Evolutionary conservation across 2,888 invertebrate genomes (phyloP), one percentile per base, ranked within the genome.

Genomic region (Thereva nobilitata): DNA sequence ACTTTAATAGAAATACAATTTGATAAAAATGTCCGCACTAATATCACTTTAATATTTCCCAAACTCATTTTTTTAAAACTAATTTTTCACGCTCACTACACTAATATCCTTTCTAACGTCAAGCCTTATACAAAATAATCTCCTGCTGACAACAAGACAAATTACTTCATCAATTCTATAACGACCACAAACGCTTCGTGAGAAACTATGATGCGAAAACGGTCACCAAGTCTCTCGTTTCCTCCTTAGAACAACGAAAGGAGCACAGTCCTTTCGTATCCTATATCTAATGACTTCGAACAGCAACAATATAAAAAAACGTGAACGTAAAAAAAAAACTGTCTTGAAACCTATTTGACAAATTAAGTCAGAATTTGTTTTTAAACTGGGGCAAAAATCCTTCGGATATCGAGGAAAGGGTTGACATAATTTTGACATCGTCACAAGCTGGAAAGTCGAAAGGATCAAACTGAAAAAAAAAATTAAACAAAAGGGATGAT

Each of bases 141-240:
- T 23, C 23, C 9, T 9, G 42, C 7, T 42, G 52, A 63, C 44
- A 40, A 53, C 49, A 63, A 64, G 64, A 64, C 44, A 64, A 64
- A 64, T 64, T 53, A 45, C 53, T 23, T 6, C 34, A 64, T 23
- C 35, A 64, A 23, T 10, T 23, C 12, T 52, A 42, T 64, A 64
- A 64, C 64, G 52, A 64, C 35, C 38, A n/a, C 34, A 50, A 61
- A 61, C 23, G 41, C 40, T 49, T 34, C 61, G 61, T 61, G 61
- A 61, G 61, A 61, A 61, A 23, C 23, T 23, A 23, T 23, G 23
- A 23, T 23, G 23, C 23, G 1, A 23, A 23, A 23, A 23, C 23
- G 23, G 23, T 23, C 23, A 23, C 23, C 23, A 23, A 23, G 23
- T 23, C 23, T 23, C 23, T 23, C 2, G 23, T 2, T 23, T 23